A percentile compares a stretch with the other conserved stretches of the same genome.
These are phyloP conservation scores for Gymnopithys bicolor DNA, from an alignment of 2,797 vertebrate species.

Conservation along the genomic window DNA sequence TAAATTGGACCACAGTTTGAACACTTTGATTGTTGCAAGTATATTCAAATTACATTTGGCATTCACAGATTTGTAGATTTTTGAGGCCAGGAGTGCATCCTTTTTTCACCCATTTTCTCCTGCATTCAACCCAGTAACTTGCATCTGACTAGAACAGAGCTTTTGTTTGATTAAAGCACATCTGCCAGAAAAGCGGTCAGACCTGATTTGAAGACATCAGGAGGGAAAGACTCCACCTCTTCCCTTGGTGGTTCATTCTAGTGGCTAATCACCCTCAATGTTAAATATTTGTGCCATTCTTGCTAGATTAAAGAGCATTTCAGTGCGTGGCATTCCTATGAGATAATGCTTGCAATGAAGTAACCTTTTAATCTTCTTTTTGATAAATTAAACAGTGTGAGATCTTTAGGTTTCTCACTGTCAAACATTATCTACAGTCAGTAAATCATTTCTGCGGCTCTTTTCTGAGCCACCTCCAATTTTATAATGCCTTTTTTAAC, in stretches of 20 bases:
- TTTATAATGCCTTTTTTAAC: not conserved
- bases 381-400: constrained; percentile 73
- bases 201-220: constrained; percentile 53
- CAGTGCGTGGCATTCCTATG: constrained; percentile 52
- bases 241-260: constrained; percentile 56
- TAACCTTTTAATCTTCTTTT: constrained; percentile 73
- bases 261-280: constrained; percentile 63
- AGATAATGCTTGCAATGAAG: constrained; percentile 63
- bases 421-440: constrained; percentile 56
- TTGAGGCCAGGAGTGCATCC: constrained; percentile 35
- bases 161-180: constrained; percentile 61
- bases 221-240: constrained; percentile 34
- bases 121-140: not conserved
- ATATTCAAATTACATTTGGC: constrained; percentile 36
- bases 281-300: constrained; percentile 73
- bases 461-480: constrained; percentile 30
- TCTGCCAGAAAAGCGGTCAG: constrained; percentile 54
- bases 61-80: constrained; percentile 56
- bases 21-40: constrained; percentile 16
- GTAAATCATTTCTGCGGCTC: constrained; percentile 23
- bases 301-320: constrained; percentile 68
- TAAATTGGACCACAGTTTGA: constrained; percentile 9
- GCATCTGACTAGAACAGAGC: not conserved
- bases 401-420: constrained; percentile 64
- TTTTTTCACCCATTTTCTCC: not conserved